Conservation (phyloP, 2,888 invertebrate species). For the Coleophora deauratella region DNA sequence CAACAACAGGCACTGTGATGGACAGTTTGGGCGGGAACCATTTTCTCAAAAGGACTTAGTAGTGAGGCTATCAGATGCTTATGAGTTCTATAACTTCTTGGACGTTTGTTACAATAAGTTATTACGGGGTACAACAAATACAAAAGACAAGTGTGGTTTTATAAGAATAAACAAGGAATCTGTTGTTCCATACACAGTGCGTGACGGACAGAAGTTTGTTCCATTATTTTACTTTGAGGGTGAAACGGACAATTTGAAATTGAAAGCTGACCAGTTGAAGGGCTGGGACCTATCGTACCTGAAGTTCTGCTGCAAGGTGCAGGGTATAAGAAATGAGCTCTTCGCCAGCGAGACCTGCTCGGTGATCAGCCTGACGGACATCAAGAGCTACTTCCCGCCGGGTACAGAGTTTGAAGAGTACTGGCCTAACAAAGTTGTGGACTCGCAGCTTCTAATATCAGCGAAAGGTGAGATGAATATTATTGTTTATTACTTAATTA, state of each 20-base stretch:
- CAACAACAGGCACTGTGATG: conserved; percentile 93
- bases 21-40: conserved; percentile 89
- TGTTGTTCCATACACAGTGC: conserved; percentile 92
- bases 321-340: conserved; percentile 91
- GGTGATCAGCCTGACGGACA: conserved; percentile 91
- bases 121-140: conserved; percentile 79
- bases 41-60: conserved; percentile 93
- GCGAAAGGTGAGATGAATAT: conserved; percentile 77
- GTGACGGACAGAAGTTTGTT: conserved; percentile 88
- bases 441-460: conserved; percentile 83
- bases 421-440: conserved; percentile 93
- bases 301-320: conserved; percentile 95
- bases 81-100: conserved; percentile 92
- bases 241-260: conserved; percentile 92
- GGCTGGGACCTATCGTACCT: conserved; percentile 95
- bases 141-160: conserved; percentile 90
- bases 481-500: no score
- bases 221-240: conserved; percentile 92
- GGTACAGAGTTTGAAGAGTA: conserved; percentile 94
- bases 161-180: conserved; percentile 94
- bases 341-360: conserved; percentile 93
- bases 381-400: conserved; percentile 91
- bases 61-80: conserved; percentile 89
- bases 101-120: conserved; percentile 92
- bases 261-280: conserved; percentile 88